Evolutionary conservation across 2,888 invertebrate species (phyloP).

Genomic region (Brachyptera putata): DNA sequence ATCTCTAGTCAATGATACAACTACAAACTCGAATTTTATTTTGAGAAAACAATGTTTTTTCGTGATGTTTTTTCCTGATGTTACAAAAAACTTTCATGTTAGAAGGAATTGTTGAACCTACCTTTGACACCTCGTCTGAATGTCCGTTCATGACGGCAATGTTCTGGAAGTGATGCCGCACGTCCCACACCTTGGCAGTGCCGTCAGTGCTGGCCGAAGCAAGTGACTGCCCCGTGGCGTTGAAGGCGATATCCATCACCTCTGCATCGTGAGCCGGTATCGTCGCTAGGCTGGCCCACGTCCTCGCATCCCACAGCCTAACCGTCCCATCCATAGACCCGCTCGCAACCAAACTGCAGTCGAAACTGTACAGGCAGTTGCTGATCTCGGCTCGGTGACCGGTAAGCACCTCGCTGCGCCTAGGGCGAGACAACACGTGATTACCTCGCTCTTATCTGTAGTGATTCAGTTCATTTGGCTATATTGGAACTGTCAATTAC

Average conservation of each 20-base stretch:
- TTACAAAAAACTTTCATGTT: too few species aligned
- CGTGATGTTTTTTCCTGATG: too few species aligned
- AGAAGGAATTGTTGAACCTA: too few species aligned
- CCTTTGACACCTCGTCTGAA: slow-evolving; percentile 65
- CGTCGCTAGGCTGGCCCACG: slow-evolving; percentile 53
- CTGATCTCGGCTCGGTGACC: slow-evolving; percentile 67
- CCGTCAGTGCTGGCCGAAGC: slow-evolving; percentile 73
- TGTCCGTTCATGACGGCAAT: slow-evolving; percentile 61
- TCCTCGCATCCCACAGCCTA: slow-evolving; percentile 64
- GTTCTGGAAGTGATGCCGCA: slow-evolving; percentile 52
- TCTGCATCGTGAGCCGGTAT: slow-evolving; percentile 61
- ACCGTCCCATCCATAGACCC: slow-evolving; percentile 68
- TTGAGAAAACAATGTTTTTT: too few species aligned
- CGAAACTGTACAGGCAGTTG: slow-evolving; percentile 65
- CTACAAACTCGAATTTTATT: too few species aligned
- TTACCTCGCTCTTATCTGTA: too few species aligned
- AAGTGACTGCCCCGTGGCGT: slow-evolving; percentile 65
- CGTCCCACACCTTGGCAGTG: slow-evolving; percentile 67
- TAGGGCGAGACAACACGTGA: slow-evolving; percentile 41
- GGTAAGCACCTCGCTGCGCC: slow-evolving; percentile 53
- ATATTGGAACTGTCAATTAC: too few species aligned
- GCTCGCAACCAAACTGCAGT: slow-evolving; percentile 61
- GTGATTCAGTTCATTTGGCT: too few species aligned
- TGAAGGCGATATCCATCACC: slow-evolving; percentile 69
- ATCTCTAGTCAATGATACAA: too few species aligned